A percentile compares a stretch with the other conserved stretches of the same genome.
These are phyloP conservation scores for Phengaris arion DNA, from an alignment of 2,888 invertebrate species.

Conservation along the genomic window DNA sequence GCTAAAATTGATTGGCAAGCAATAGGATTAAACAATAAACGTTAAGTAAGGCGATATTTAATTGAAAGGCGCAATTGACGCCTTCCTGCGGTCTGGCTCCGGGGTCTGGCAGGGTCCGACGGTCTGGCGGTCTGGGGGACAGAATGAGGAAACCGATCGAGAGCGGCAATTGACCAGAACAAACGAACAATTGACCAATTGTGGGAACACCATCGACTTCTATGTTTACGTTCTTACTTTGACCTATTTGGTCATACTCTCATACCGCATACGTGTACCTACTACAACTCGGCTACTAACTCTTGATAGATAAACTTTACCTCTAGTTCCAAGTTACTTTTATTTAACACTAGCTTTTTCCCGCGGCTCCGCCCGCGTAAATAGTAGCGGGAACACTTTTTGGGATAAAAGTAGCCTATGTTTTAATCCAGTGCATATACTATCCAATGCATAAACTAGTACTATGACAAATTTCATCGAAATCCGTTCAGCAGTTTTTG, in stretches of 20 bases:
- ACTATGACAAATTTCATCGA: no score
- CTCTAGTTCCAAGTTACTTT: no score
- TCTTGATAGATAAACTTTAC: no score
- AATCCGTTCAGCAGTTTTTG: no score
- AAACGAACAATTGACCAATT: conserved; percentile 13
- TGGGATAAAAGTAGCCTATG: no score
- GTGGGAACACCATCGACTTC: conserved; percentile 5
- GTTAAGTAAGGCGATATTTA: background rate
- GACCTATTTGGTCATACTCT: background rate
- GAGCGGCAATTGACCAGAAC: background rate
- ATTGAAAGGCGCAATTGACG: conserved; percentile 2
- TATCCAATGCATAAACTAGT: no score
- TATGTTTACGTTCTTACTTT: background rate
- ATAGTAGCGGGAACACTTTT: no score
- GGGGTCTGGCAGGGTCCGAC: background rate
- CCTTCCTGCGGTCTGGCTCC: background rate
- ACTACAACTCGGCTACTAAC: no score
- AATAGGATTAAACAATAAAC: background rate
- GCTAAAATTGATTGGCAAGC: no score
- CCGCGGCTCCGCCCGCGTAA: no score
- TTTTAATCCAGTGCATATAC: no score
- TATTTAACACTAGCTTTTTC: no score
- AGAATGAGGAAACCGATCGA: conserved; percentile 17
- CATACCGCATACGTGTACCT: background rate
- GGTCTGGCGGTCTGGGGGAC: background rate